A percentile compares a stretch with the other conserved stretches of the same genome.
phyloP scores from a whole-genome alignment of 2,888 invertebrate genomes.

The Agriopis leucophaearia region DNA sequence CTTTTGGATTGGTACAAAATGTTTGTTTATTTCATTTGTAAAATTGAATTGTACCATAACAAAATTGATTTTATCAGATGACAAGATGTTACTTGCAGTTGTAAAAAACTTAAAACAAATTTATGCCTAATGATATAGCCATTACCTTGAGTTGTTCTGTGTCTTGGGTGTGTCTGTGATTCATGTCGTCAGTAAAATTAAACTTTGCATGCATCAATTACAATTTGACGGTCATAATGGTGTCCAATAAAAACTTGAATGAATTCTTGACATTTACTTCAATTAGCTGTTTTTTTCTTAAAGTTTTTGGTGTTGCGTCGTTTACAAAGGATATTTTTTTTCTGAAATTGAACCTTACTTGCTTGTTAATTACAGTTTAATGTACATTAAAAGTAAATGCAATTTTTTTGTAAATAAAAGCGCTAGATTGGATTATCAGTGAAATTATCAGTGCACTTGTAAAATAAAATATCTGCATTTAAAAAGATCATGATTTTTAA shows the following conservation, averaged over 20 bases:
- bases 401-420: too few relatives aligned
- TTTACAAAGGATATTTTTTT: too few relatives aligned
- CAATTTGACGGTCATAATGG: slow-evolving; percentile 6
- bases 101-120: slow-evolving; percentile 10
- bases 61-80: background rate
- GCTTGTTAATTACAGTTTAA: too few relatives aligned
- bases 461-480: too few relatives aligned
- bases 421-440: too few relatives aligned
- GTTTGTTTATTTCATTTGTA: background rate
- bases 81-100: slow-evolving; percentile 7
- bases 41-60: background rate
- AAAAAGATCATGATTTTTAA: background rate
- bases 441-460: too few relatives aligned
- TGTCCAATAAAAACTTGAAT: slow-evolving; percentile 11
- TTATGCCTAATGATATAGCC: slow-evolving; percentile 2
- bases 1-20: background rate
- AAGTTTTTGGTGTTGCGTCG: background rate
- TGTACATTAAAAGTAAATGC: too few relatives aligned
- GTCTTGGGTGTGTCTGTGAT: slow-evolving; percentile 25
- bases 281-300: background rate
- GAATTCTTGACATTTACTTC: slow-evolving; percentile 23
- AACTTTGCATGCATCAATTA: slow-evolving; percentile 18
- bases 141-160: slow-evolving; percentile 11
- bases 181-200: slow-evolving; percentile 10
- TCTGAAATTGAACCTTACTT: too few relatives aligned